Base-by-base conservation (phyloP, 2,888 invertebrate genomes). In the Eudiplozoon nipponicum region DNA sequence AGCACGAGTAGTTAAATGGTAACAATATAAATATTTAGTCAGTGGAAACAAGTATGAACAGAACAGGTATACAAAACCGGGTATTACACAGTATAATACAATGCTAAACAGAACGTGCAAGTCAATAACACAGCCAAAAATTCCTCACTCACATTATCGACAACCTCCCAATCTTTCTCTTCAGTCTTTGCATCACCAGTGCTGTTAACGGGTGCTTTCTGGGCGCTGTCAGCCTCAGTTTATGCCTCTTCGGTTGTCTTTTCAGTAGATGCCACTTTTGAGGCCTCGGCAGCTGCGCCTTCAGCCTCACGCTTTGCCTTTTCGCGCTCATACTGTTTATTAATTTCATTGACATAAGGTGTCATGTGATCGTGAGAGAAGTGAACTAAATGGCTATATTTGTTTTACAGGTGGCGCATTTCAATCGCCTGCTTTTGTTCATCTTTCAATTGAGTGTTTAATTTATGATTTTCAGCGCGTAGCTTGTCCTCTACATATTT, bases 281-380 rank as follows among this genome's bases (percentile, higher is more conserved):
- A 7, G 9, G 9, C 26, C 26, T 34, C 21, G 13, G 20, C 18
- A 17, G 15, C 34, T 4, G 18, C 21, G n/a, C 19, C 15, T 34
- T 34, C 21, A 21, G 34, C 34, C 5, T 34, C 34, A 7, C 18
- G 7, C 34, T 34, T 34, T 13, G 15, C 34, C 7, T 17, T 5
- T 34, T 34, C 34, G 19, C 20, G 15, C 5, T 34, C 34, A 21
- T 18, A 34, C 34, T 34, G 34, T 11, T n/a, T 9, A 17, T 4
- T 34, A 19, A 34, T 34, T 34, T 34, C 34, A 7, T 9, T 19
- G 21, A 21, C 7, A 9, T 9, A 17, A 9, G 7, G 7, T 7
- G 15, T 20, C n/a, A 17, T 9, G 18, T 34, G 34, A n/a, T n/a
- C 7, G 7, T 21, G 7, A 13, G 11, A 34, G 13, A 18, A 9